Evolutionary conservation across 2,888 invertebrate genomes (phyloP).

Genomic region (Steromphala cineraria): DNA sequence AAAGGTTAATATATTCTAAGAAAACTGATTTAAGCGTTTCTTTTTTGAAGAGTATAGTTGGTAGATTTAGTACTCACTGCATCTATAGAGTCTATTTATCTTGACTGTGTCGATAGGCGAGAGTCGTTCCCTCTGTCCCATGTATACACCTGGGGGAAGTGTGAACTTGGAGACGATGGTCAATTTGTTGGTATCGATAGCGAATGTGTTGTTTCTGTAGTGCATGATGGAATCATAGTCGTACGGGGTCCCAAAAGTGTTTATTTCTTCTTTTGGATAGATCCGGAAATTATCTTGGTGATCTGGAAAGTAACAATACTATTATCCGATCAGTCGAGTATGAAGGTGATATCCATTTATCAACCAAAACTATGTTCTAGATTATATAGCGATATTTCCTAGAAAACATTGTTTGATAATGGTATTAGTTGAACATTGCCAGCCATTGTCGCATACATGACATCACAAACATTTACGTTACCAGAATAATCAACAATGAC

Average conservation of each 20-base stretch:
- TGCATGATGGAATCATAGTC: slow-evolving; percentile 89
- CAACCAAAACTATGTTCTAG: too few relatives aligned
- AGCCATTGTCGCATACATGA: too few relatives aligned
- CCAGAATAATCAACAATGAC: too few relatives aligned
- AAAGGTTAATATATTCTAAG: too few relatives aligned
- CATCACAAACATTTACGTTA: too few relatives aligned
- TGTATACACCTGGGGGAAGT: slow-evolving; percentile 38
- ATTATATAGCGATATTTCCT: too few relatives aligned
- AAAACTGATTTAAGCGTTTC: too few relatives aligned
- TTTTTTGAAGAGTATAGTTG: too few relatives aligned
- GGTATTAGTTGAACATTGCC: too few relatives aligned
- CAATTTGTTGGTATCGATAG: slow-evolving; percentile 63
- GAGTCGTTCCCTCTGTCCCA: slow-evolving; percentile 76
- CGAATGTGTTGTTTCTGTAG: slow-evolving; percentile 79
- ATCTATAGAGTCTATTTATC: slow-evolving; percentile 74
- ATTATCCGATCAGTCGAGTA: too few relatives aligned
- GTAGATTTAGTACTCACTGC: slow-evolving; percentile 43
- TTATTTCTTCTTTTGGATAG: slow-evolving; percentile 71
- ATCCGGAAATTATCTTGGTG: slow-evolving; percentile 78
- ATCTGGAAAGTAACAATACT: slow-evolving; percentile 74
- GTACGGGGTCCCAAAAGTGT: slow-evolving; percentile 81
- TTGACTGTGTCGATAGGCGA: slow-evolving; percentile 74
- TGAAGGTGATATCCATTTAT: too few relatives aligned
- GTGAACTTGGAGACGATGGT: slow-evolving; percentile 72
- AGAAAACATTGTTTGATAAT: too few relatives aligned